A percentile compares a stretch with the other conserved stretches of the same genome.
Conservation (phyloP, 2,797 vertebrate genomes). For the Crotalus adamanteus region DNA sequence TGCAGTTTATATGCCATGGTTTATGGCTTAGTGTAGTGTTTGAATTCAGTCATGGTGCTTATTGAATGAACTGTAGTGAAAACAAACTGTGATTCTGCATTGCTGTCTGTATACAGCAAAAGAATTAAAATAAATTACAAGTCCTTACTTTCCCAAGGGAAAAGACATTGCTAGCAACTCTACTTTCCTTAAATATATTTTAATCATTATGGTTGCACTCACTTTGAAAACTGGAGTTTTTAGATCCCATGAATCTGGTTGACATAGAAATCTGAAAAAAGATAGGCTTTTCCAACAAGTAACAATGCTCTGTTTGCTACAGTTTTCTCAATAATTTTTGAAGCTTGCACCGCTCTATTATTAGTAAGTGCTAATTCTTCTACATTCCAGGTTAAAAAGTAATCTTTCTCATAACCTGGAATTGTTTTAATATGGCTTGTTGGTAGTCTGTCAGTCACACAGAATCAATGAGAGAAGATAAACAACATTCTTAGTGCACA, state of each 20-base stretch:
- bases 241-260: background rate
- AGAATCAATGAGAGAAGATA: conserved; percentile 7
- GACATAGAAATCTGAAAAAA: background rate
- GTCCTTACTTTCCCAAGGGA: background rate
- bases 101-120: background rate
- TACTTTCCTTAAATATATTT: background rate
- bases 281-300: too few relatives aligned
- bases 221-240: background rate
- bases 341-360: conserved; percentile 24
- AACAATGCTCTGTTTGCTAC: background rate
- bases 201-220: background rate
- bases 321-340: background rate
- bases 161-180: background rate
- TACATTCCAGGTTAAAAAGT: conserved; percentile 10
- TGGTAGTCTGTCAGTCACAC: conserved; percentile 47
- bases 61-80: background rate
- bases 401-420: conserved; percentile 51
- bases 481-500: conserved; percentile 2
- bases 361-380: conserved; percentile 49
- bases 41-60: background rate
- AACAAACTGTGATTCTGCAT: background rate
- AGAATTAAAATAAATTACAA: background rate
- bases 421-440: conserved; percentile 53
- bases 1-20: background rate
- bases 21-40: background rate